These are phyloP conservation scores for Phragmatobia fuliginosa DNA, from an alignment of 2,888 invertebrate genomes.

Conservation along the genomic window DNA sequence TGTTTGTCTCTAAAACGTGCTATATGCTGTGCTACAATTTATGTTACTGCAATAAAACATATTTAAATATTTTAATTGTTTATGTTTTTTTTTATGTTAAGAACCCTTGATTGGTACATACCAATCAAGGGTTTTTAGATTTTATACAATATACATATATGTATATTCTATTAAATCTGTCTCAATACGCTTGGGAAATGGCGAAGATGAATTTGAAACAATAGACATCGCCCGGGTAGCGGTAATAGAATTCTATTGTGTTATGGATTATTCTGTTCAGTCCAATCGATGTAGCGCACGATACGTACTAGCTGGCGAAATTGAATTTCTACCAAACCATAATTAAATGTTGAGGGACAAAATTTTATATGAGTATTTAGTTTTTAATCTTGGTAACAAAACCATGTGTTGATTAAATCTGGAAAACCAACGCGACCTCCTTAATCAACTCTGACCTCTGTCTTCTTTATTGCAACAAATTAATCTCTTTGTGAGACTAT, in stretches of 20 bases:
- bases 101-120: too few species aligned
- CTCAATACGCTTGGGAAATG: slow-evolving; percentile 12
- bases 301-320: slow-evolving; percentile 24
- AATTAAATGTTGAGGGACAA: not conserved
- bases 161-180: not conserved
- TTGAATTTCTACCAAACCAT: slow-evolving; percentile 7
- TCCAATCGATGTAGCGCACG: slow-evolving; percentile 24
- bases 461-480: slow-evolving; percentile 21
- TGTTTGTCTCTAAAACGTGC: too few species aligned
- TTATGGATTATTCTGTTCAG: slow-evolving; percentile 20
- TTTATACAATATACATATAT: too few species aligned
- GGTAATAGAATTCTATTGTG: slow-evolving; percentile 22
- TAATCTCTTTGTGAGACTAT: slow-evolving; percentile 15
- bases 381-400: not conserved
- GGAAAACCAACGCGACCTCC: slow-evolving; percentile 1
- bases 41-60: not conserved
- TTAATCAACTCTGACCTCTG: slow-evolving; percentile 7
- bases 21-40: too few species aligned
- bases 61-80: not conserved
- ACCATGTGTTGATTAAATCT: slow-evolving; percentile 3
- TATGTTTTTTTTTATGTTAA: not conserved
- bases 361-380: not conserved
- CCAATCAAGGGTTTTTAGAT: too few species aligned
- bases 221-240: slow-evolving; percentile 20
- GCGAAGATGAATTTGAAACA: slow-evolving; percentile 19